Evolutionary conservation across 2,113 vertebrate species (phyloP).

Genomic region (Spheniscus mendiculus): DNA sequence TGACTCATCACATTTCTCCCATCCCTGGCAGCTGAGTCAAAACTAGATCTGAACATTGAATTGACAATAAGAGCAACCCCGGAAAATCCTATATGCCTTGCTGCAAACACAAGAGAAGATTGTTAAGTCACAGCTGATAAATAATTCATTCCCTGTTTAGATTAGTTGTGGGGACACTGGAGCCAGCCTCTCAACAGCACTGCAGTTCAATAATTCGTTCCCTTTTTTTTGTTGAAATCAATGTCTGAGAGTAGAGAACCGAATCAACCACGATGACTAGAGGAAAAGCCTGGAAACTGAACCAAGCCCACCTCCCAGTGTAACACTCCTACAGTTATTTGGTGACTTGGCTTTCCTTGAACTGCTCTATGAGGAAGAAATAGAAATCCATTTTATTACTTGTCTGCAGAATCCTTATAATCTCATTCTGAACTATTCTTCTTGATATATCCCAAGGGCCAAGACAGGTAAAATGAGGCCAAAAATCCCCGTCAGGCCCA

Average conservation of each 20-base stretch:
- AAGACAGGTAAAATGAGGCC: constrained; percentile 2
- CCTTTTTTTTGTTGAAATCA: not conserved
- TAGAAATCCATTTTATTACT: not conserved
- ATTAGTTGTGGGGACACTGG: not conserved
- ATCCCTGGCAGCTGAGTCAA: not conserved
- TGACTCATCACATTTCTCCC: not conserved
- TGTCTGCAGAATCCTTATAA: not conserved
- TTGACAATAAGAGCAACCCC: not conserved
- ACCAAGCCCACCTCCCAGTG: not conserved
- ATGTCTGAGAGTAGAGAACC: not conserved
- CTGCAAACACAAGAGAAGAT: not conserved
- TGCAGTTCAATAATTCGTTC: not conserved
- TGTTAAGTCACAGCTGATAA: not conserved
- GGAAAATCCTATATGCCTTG: not conserved
- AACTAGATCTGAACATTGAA: not conserved
- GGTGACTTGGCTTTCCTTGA: not conserved
- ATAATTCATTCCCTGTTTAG: not conserved
- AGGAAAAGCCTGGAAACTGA: not conserved
- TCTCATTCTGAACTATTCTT: not conserved
- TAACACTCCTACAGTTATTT: not conserved
- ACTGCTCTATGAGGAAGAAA: not conserved
- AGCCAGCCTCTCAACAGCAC: not conserved
- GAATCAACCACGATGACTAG: not conserved
- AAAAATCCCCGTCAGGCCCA: not conserved
- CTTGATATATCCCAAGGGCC: not conserved